Conservation (phyloP, 1,140 invertebrate genomes). For the Augochlora pura region DNA sequence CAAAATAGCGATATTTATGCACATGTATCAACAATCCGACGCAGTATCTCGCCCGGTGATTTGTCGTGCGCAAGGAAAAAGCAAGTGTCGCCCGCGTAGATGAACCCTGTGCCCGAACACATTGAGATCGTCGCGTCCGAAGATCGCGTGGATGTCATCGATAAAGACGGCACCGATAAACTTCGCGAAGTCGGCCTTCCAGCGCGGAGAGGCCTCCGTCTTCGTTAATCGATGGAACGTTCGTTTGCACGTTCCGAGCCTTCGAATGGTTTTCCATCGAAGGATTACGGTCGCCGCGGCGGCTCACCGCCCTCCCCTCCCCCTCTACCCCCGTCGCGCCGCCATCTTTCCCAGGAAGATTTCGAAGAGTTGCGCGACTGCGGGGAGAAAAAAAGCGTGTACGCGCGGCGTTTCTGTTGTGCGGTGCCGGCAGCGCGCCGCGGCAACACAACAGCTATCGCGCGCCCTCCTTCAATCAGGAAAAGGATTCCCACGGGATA, state of each 20-base stretch:
- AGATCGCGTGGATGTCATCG: slow-evolving; percentile 37
- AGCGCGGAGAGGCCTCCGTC: slow-evolving; percentile 5
- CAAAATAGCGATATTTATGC: too few relatives aligned
- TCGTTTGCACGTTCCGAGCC: not conserved
- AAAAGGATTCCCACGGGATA: slow-evolving; percentile 59
- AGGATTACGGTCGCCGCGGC: not conserved
- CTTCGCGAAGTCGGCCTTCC: not conserved
- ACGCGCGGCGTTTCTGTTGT: not conserved
- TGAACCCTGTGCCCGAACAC: slow-evolving; percentile 14
- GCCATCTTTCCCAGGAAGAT: slow-evolving; percentile 10
- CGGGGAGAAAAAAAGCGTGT: slow-evolving; percentile 10
- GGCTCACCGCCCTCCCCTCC: too few relatives aligned
- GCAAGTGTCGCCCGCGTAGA: not conserved
- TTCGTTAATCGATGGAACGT: slow-evolving; percentile 12
- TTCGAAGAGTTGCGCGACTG: not conserved
- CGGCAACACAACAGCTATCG: slow-evolving; percentile 14
- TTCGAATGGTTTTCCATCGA: not conserved
- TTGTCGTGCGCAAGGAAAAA: not conserved
- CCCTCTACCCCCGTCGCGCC: slow-evolving; percentile 3
- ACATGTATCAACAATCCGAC: not conserved
- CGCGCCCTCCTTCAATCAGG: slow-evolving; percentile 42
- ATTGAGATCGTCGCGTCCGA: not conserved
- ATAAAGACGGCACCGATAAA: slow-evolving; percentile 15
- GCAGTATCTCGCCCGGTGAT: not conserved
- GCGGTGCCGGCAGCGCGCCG: too few relatives aligned